These are phyloP conservation scores for Porphyrio hochstetteri DNA, from an alignment of 2,113 vertebrate species.

Conservation along the genomic window DNA sequence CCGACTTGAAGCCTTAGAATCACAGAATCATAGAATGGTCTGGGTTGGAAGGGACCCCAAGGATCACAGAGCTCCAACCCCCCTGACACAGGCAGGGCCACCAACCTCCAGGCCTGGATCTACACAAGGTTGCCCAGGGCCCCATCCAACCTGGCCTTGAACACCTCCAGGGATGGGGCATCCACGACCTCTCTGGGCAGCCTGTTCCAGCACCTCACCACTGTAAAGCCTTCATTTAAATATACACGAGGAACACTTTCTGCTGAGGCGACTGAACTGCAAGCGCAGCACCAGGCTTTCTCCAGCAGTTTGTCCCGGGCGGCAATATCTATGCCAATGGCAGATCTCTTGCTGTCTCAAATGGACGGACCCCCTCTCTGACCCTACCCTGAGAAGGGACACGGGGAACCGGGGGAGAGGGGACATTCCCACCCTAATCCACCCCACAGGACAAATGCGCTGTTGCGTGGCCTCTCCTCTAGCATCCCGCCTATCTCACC, in stretches of 20 bases:
- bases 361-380: background rate
- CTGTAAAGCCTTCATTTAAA: background rate
- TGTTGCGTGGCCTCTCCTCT: background rate
- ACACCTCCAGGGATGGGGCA: too few relatives aligned
- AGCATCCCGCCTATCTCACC: background rate
- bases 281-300: background rate
- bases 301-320: background rate
- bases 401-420: background rate
- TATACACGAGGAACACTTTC: background rate
- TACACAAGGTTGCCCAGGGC: too few relatives aligned
- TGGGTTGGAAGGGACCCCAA: too few relatives aligned
- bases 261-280: background rate
- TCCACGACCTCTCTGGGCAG: too few relatives aligned
- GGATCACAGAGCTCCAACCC: too few relatives aligned
- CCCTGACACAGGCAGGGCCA: too few relatives aligned
- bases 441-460: background rate
- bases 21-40: too few relatives aligned
- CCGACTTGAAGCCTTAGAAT: background rate
- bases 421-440: background rate
- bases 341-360: background rate
- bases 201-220: too few relatives aligned
- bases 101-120: too few relatives aligned
- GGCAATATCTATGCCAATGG: background rate
- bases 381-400: background rate
- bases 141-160: too few relatives aligned